A percentile compares a stretch with the other conserved stretches of the same genome.
Evolutionary conservation across 2,113 vertebrate species (phyloP).

Genomic region (Ceyx melanurus): DNA sequence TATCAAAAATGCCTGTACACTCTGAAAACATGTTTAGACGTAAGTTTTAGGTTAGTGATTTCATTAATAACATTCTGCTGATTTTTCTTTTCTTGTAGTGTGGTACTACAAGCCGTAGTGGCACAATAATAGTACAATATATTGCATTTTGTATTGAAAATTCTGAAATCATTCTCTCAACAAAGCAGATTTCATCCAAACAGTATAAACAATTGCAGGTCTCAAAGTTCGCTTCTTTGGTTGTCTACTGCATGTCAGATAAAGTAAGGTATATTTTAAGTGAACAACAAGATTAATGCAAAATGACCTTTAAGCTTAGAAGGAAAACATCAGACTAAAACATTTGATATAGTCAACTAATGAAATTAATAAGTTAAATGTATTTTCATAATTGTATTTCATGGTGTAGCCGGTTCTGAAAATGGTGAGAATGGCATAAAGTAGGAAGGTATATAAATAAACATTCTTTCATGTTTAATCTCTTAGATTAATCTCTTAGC

Average conservation of each 20-base stretch:
- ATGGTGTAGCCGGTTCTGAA: not conserved
- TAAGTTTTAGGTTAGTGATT: not conserved
- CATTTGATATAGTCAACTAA: accelerated
- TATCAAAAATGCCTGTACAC: not conserved
- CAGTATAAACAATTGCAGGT: accelerated
- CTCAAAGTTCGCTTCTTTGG: not conserved
- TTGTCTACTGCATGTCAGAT: not conserved
- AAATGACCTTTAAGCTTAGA: not conserved
- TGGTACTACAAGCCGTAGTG: not conserved
- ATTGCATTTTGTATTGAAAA: not conserved
- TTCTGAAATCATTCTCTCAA: not conserved
- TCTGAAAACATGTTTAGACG: not conserved
- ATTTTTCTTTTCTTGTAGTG: not conserved
- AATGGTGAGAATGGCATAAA: not conserved
- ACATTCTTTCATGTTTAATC: not conserved
- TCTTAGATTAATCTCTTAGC: no score
- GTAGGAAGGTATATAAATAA: not conserved
- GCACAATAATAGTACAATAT: not conserved
- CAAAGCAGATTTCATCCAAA: not conserved
- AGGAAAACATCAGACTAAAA: not conserved
- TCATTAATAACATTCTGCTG: not conserved
- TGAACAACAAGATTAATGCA: not conserved
- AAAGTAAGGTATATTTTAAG: not conserved
- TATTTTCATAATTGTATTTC: not conserved
- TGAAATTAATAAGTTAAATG: not conserved